Percentiles rank a stretch among this genome's conserved stretches.
Conservation (phyloP, 2,888 invertebrate genomes). For the Agonopterix subpropinquella region DNA sequence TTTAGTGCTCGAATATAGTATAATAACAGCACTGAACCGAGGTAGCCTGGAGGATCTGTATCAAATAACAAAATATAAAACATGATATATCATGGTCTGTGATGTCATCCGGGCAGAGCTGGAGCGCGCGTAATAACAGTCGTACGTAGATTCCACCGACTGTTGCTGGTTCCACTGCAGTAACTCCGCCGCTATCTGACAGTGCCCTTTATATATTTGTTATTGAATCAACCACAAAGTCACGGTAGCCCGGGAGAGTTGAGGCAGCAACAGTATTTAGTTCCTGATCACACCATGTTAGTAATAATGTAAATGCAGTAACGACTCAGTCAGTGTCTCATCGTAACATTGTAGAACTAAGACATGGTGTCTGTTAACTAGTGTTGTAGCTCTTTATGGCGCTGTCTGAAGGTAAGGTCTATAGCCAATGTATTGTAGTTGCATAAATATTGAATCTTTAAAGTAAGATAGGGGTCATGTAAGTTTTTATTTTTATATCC, state of each 20-base stretch:
- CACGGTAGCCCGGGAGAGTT: neutral
- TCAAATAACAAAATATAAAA: neutral
- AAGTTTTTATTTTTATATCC: slow-evolving; percentile 69
- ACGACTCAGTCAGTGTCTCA: neutral
- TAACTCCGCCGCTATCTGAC: neutral
- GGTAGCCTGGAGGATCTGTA: slow-evolving; percentile 5
- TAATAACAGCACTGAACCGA: neutral
- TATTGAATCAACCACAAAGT: neutral
- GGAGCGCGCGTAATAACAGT: slow-evolving; percentile 2
- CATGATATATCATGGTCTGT: neutral
- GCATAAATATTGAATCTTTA: slow-evolving; percentile 14
- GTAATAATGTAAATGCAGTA: neutral
- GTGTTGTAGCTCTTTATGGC: neutral
- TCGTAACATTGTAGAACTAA: neutral
- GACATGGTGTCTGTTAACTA: slow-evolving; percentile 1
- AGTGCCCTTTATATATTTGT: neutral
- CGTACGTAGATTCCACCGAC: slow-evolving; percentile 1
- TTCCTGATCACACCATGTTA: slow-evolving; percentile 3
- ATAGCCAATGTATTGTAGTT: slow-evolving; percentile 22
- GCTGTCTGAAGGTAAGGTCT: slow-evolving; percentile 15
- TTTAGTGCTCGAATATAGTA: slow-evolving; percentile 5
- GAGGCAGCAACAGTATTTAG: neutral
- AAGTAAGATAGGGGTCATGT: slow-evolving; percentile 29
- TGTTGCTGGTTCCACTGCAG: neutral
- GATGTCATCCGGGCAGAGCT: neutral